phyloP scores from a whole-genome alignment of 2,797 vertebrate species.

The Lepus oiostolus region DNA sequence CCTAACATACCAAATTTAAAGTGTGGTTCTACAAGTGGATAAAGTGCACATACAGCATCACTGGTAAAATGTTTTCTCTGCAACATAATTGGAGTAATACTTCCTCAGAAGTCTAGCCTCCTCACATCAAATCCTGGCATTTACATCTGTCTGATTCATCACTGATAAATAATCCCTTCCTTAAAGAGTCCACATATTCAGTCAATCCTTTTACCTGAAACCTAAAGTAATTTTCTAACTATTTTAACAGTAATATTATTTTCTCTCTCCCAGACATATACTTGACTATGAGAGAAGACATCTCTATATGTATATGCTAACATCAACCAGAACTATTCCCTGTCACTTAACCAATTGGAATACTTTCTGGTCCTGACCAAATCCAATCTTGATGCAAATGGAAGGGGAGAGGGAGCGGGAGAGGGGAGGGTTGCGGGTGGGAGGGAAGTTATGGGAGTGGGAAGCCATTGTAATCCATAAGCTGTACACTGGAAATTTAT shows the following conservation, averaged over 20 bases:
- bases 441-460: too few relatives aligned
- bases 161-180: not conserved
- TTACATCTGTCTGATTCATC: not conserved
- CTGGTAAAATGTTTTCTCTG: not conserved
- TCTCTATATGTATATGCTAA: not conserved
- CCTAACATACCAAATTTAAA: not conserved
- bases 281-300: not conserved
- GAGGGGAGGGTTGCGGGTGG: too few relatives aligned
- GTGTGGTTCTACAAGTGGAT: not conserved
- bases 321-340: not conserved
- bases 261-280: not conserved
- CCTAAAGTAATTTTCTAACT: not conserved
- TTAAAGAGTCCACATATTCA: not conserved
- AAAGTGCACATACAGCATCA: not conserved
- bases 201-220: not conserved
- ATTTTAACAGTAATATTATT: not conserved
- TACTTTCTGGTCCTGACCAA: conserved; percentile 9
- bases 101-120: not conserved
- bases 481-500: too few relatives aligned
- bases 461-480: too few relatives aligned
- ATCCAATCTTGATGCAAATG: too few relatives aligned
- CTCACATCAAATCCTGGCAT: not conserved
- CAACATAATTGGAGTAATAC: not conserved
- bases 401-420: too few relatives aligned
- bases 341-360: not conserved